Conservation (phyloP, 1,140 invertebrate species). For the Pogonomyrmex barbatus region DNA sequence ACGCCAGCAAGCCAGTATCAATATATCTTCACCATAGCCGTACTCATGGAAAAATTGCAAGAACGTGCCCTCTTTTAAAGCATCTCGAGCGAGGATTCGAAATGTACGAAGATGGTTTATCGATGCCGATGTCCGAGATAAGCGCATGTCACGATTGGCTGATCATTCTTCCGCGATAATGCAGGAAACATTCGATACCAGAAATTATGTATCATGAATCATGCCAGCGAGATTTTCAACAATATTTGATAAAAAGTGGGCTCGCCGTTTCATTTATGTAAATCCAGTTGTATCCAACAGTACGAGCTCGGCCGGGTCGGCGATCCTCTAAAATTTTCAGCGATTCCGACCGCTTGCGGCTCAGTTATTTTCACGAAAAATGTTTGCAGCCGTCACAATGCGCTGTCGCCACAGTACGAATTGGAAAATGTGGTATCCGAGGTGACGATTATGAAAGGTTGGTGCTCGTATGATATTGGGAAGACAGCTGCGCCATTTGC, state of each 20-base stretch:
- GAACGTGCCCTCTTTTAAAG: slow-evolving; percentile 45
- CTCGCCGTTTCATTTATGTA: slow-evolving; percentile 71
- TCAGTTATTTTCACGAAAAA: slow-evolving; percentile 59
- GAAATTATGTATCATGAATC: not conserved
- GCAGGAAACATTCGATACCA: slow-evolving; percentile 27
- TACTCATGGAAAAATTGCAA: slow-evolving; percentile 57
- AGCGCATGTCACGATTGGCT: slow-evolving; percentile 39
- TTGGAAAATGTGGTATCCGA: slow-evolving; percentile 50
- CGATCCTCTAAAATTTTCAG: slow-evolving; percentile 54
- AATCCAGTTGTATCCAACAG: slow-evolving; percentile 40
- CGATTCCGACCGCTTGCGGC: slow-evolving; percentile 1
- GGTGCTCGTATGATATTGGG: slow-evolving; percentile 50
- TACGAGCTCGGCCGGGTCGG: not conserved
- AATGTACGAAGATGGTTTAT: slow-evolving; percentile 49
- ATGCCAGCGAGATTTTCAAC: slow-evolving; percentile 49
- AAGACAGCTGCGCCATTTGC: slow-evolving; percentile 65
- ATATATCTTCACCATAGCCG: slow-evolving; percentile 47
- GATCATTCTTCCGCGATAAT: slow-evolving; percentile 47
- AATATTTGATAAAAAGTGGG: slow-evolving; percentile 65
- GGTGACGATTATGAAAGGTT: slow-evolving; percentile 63
- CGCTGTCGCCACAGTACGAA: slow-evolving; percentile 14
- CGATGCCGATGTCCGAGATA: slow-evolving; percentile 53
- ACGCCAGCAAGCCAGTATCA: slow-evolving; percentile 21
- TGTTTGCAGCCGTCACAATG: slow-evolving; percentile 48
- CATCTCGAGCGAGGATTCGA: slow-evolving; percentile 40